Evolutionary conservation across 2,797 vertebrate species (phyloP).

Genomic region (Epinephelus coioides): DNA sequence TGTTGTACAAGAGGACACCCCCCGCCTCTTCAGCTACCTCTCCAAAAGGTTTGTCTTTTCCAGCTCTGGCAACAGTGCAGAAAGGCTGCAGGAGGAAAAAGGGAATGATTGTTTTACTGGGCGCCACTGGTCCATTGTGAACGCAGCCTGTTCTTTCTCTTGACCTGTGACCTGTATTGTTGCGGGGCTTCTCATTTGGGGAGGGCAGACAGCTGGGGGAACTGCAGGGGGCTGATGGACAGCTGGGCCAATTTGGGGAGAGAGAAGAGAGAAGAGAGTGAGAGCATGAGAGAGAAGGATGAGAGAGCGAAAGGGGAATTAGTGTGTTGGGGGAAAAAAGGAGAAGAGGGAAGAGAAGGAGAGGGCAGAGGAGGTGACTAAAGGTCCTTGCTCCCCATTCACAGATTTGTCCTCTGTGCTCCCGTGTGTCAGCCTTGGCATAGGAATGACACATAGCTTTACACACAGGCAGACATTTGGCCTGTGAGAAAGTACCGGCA

Average conservation of each 20-base stretch:
- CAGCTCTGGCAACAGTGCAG: constrained; percentile 79
- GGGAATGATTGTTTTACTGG: constrained; percentile 86
- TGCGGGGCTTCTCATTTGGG: constrained; percentile 82
- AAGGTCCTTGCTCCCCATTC: constrained; percentile 75
- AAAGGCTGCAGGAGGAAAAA: constrained; percentile 78
- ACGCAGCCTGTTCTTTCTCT: constrained; percentile 91
- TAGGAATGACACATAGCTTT: constrained; percentile 81
- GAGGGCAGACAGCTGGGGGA: constrained; percentile 89
- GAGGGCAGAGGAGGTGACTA: constrained; percentile 77
- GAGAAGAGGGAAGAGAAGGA: constrained; percentile 53
- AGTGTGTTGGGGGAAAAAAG: constrained; percentile 40
- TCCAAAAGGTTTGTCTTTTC: constrained; percentile 88
- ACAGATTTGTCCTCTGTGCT: constrained; percentile 68
- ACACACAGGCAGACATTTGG: constrained; percentile 71
- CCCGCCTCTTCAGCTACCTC: constrained; percentile 76
- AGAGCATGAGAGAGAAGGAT: constrained; percentile 64
- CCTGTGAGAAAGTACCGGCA: constrained; percentile 71
- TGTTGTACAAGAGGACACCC: constrained; percentile 70
- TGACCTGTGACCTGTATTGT: constrained; percentile 89
- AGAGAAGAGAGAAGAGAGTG: constrained; percentile 60
- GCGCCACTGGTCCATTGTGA: constrained; percentile 89
- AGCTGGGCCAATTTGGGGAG: constrained; percentile 78
- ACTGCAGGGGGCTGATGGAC: constrained; percentile 82
- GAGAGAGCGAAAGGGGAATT: constrained; percentile 61
- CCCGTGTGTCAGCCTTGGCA: constrained; percentile 66